A percentile compares a stretch with the other conserved stretches of the same genome.
Evolutionary conservation across 2,113 vertebrate species (phyloP).

Genomic region (Crypturellus undulatus): DNA sequence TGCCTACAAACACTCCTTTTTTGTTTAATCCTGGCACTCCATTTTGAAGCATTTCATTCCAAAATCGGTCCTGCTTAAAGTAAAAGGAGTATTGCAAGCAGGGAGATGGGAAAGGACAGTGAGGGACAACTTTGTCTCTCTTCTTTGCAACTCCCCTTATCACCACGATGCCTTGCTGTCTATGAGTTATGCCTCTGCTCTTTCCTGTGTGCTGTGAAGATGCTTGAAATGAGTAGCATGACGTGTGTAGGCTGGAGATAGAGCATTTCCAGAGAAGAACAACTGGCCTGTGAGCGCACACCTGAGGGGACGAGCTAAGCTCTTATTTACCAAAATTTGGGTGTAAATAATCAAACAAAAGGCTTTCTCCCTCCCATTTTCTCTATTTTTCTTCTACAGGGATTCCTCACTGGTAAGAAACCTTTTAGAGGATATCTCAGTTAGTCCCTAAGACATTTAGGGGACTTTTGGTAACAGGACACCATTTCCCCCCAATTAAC

Average conservation of each 20-base stretch:
- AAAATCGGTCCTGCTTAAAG: neutral
- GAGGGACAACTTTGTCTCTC: neutral
- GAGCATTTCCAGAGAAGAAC: neutral
- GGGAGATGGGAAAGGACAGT: neutral
- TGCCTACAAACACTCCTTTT: neutral
- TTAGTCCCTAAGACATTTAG: neutral
- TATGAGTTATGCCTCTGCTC: neutral
- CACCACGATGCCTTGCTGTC: neutral
- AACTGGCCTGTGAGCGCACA: neutral
- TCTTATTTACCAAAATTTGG: neutral
- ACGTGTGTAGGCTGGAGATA: neutral
- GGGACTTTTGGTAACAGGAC: neutral
- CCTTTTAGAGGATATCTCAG: neutral
- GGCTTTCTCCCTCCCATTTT: neutral
- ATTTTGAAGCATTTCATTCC: neutral
- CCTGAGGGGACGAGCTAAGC: neutral
- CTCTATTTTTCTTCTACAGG: neutral
- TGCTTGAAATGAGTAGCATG: slow-evolving; percentile 15
- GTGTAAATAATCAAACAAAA: neutral
- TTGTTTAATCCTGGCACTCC: neutral
- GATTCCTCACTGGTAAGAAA: neutral
- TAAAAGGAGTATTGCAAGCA: neutral
- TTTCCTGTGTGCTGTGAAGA: neutral
- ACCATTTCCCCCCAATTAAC: slow-evolving; percentile 16
- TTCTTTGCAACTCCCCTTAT: neutral